Evolutionary conservation across 2,797 vertebrate genomes (phyloP).

Genomic region (Megaceryle alcyon): DNA sequence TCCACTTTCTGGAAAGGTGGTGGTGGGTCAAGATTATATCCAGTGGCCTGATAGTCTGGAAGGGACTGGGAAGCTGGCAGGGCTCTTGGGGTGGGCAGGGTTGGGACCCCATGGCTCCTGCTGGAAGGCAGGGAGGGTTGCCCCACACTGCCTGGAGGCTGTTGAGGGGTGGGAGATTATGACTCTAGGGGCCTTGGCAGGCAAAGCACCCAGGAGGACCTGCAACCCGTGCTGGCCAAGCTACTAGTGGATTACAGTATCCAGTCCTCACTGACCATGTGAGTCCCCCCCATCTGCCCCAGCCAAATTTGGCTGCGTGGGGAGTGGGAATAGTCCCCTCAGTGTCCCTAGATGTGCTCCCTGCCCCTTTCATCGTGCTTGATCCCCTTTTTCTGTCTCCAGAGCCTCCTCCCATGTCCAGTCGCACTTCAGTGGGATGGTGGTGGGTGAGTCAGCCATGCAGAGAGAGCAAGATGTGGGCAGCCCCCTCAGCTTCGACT

Average conservation of each 20-base stretch:
- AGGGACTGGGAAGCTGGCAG: not conserved
- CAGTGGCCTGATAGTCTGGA: accelerated
- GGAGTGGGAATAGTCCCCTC: not conserved
- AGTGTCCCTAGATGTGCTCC: not conserved
- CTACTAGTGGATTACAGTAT: slow-evolving; percentile 88
- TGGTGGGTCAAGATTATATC: not conserved
- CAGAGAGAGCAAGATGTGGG: slow-evolving; percentile 86
- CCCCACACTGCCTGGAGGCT: not conserved
- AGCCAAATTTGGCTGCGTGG: accelerated
- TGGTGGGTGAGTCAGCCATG: slow-evolving; percentile 94
- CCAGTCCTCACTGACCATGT: slow-evolving; percentile 83
- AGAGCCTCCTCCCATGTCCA: slow-evolving; percentile 68
- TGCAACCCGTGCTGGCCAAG: slow-evolving; percentile 77
- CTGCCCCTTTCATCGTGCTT: not conserved
- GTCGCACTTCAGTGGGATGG: slow-evolving; percentile 87
- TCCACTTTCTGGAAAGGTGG: accelerated
- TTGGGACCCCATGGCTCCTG: accelerated
- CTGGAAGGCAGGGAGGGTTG: too few species aligned
- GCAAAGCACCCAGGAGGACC: slow-evolving; percentile 87
- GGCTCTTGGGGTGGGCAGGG: not conserved
- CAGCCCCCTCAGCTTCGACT: slow-evolving; percentile 87
- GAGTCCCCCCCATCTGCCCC: slow-evolving; percentile 49
- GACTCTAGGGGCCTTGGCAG: slow-evolving; percentile 61
- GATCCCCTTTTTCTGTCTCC: not conserved
- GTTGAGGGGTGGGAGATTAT: accelerated